Percentiles rank a stretch among this genome's conserved stretches.
Evolutionary conservation across 2,888 invertebrate species (phyloP).

Genomic region (Apoda limacodes): DNA sequence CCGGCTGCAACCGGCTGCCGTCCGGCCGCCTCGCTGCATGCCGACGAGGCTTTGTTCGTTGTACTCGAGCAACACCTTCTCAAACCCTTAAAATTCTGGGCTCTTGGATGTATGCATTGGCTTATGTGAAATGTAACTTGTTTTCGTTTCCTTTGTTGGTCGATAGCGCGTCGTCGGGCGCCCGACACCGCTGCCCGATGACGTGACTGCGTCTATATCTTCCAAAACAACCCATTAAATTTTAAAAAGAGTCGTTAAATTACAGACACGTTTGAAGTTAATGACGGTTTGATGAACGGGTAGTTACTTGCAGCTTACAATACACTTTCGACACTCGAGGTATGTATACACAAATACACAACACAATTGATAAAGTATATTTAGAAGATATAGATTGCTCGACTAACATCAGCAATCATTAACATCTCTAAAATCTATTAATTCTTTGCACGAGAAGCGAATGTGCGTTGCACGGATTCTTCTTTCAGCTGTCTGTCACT

Average conservation of each 20-base stretch:
- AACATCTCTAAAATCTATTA: slow-evolving; percentile 54
- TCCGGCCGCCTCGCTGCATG: slow-evolving; percentile 61
- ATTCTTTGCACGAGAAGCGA: slow-evolving; percentile 68
- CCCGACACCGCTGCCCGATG: slow-evolving; percentile 43
- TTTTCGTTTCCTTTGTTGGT: slow-evolving; percentile 70
- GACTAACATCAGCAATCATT: slow-evolving; percentile 58
- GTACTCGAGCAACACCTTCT: slow-evolving; percentile 55
- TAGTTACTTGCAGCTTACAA: slow-evolving; percentile 23
- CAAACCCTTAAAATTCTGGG: slow-evolving; percentile 70
- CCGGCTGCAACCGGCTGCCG: slow-evolving; percentile 26
- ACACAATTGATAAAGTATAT: slow-evolving; percentile 20
- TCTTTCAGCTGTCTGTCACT: slow-evolving; percentile 67
- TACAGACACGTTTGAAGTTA: slow-evolving; percentile 27
- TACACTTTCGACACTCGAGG: slow-evolving; percentile 28
- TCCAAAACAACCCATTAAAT: slow-evolving; percentile 26
- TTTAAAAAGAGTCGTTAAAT: slow-evolving; percentile 25
- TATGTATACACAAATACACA: slow-evolving; percentile 26
- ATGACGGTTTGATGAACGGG: slow-evolving; percentile 22
- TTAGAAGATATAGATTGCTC: slow-evolving; percentile 63
- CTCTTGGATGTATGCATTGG: slow-evolving; percentile 71
- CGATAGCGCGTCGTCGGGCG: slow-evolving; percentile 49
- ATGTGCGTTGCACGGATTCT: slow-evolving; percentile 68
- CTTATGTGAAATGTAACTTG: slow-evolving; percentile 70
- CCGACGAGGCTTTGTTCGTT: slow-evolving; percentile 66
- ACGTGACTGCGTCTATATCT: slow-evolving; percentile 61